phyloP scores from a whole-genome alignment of 2,888 invertebrate species.

The Capitulum mitella region DNA sequence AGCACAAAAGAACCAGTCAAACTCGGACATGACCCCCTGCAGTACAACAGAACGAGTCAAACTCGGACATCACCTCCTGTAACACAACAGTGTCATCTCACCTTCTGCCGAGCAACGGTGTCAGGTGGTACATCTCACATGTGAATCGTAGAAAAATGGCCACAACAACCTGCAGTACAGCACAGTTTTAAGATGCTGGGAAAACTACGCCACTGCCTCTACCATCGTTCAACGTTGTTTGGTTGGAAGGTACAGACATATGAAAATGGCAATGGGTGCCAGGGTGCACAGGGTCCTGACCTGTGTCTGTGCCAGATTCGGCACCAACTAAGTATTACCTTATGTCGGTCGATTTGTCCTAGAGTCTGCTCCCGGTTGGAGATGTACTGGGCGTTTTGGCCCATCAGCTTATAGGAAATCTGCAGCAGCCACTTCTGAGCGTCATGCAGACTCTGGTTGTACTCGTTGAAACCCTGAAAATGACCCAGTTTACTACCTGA shows the following conservation, averaged over 20 bases:
- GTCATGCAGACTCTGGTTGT: constrained; percentile 83
- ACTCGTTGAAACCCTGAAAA: constrained; percentile 63
- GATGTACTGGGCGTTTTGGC: constrained; percentile 87
- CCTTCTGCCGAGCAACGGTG: constrained; percentile 49
- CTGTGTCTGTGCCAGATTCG: too few species aligned
- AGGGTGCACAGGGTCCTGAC: too few species aligned
- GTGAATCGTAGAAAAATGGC: too few species aligned
- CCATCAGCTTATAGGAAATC: constrained; percentile 91
- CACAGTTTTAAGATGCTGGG: too few species aligned
- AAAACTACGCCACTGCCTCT: too few species aligned
- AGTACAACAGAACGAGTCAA: constrained; percentile 61
- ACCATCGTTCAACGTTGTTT: too few species aligned
- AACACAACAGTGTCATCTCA: constrained; percentile 56
- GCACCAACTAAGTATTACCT: too few species aligned
- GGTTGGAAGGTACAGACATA: too few species aligned
- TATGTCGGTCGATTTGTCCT: constrained; percentile 83
- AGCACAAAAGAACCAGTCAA: constrained; percentile 78
- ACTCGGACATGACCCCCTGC: constrained; percentile 47
- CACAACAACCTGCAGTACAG: too few species aligned
- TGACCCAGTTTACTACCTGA: too few species aligned
- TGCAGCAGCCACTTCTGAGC: constrained; percentile 92
- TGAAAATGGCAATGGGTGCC: too few species aligned
- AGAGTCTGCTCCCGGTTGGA: constrained; percentile 83
- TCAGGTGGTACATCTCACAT: too few species aligned
- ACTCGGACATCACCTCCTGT: constrained; percentile 47